Base-by-base conservation (phyloP, 2,888 invertebrate species). In the Seira musarum region DNA sequence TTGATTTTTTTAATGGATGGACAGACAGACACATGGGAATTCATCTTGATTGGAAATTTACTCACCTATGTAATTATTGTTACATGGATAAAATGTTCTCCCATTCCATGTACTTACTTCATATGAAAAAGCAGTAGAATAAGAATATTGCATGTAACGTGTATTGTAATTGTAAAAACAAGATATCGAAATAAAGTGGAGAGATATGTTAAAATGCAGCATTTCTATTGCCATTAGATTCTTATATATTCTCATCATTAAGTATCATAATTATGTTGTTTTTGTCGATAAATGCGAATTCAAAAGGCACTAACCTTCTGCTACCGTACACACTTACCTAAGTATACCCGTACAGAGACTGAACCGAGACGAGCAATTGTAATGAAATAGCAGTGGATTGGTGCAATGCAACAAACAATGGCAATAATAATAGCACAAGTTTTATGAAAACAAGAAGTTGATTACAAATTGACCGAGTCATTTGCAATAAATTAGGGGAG, bases 401-500 rank as follows among this genome's bases (percentile, higher is more conserved):
- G 6, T 40, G 40, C 6, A 40, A 13, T 40, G 40, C 40, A n/a
- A n/a, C n/a, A n/a, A n/a, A n/a, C n/a, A n/a, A n/a, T n/a, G n/a
- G n/a, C n/a, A n/a, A n/a, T n/a, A n/a, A n/a, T n/a, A n/a, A n/a
- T 40, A 13, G 40, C 13, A 40, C 5, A 8, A 13, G 40, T 13
- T 40, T 8, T 13, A 40, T 70, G 61, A 19, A 76, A 64, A 30
- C 61, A 76, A 53, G 25, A 8, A 71, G 68, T 73, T 80, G 73
- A 73, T 80, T 73, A 73, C 79, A 73, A 73, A 80, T 73, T 80
- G 79, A 73, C 68, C 79, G 49, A 80, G 64, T 73, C 73, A 73
- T 80, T 80, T 73, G 73, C 79, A 68, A 80, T 80, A 80, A 73
- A 80, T 80, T 68, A 63, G 10, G 63, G 25, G 22, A 64, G 63